Base-by-base conservation (phyloP, 2,797 vertebrate species). In the Darevskia nairensis region DNA sequence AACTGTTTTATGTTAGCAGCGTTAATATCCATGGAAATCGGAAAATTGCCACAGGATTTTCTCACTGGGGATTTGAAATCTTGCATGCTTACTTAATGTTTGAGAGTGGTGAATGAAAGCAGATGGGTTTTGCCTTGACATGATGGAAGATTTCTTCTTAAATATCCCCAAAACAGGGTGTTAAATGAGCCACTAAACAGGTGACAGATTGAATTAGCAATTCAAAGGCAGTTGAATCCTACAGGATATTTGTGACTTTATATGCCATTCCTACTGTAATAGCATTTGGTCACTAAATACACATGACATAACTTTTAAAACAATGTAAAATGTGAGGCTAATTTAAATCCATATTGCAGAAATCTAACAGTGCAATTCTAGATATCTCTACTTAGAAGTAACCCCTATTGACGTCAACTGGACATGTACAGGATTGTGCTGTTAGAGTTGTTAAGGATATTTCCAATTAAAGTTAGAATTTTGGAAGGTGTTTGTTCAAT, bases 1-100 rank as follows among this genome's bases (percentile, higher is more conserved):
- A 69, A 83, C 1, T 50, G 5, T 77, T 82, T 91, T 74, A 46
- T 21, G 46, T 13, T 1, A 74, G 68, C 66, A 76, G 77, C 23
- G 35, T 4, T 39, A 90, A 90, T 10, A 78, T 86, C 69, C 84
- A 85, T 10, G 39, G 69, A 90, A 92, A 91, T 64, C 29, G 89
- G 78, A 79, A 91, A 80, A 66, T n/a, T 3, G 41, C 83, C 35
- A 69, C 7, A 39, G 4, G 2, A 46, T 35, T 82, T 35, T 82
- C 71, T 79, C 85, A 85, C 69, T n/a, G 77, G 9, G 3, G 3
- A 80, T 93, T 64, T 1, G 0, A 85, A 93, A 91, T 41, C 13
- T 0, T 32, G 3, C 8, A 44, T 32, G 69, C 66, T 88, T 66
- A 83, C 77, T 93, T 72, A 74, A 23, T 4, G 23, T 3, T 19